These are phyloP conservation scores for Apoderus coryli DNA, from an alignment of 2,888 invertebrate species.

Conservation along the genomic window DNA sequence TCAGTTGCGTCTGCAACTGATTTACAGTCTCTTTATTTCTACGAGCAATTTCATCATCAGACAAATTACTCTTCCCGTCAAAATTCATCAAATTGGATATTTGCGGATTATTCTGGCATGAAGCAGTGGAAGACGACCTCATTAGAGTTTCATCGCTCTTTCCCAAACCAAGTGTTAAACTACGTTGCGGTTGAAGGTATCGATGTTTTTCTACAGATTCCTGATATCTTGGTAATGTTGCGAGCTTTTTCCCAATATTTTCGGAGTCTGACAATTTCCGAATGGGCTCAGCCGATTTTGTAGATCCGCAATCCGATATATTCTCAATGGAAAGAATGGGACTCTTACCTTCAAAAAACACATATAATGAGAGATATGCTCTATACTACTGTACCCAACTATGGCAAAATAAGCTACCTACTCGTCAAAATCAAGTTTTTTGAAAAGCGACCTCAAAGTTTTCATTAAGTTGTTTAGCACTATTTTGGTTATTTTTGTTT, in stretches of 20 bases:
- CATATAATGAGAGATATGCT: too few species aligned
- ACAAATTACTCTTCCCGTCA: constrained; percentile 25
- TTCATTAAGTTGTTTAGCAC: too few species aligned
- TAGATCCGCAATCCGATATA: constrained; percentile 29
- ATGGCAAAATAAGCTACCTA: too few species aligned
- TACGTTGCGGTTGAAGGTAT: constrained; percentile 29
- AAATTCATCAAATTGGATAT: too few species aligned
- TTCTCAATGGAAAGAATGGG: constrained; percentile 34
- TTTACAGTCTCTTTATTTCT: constrained; percentile 30
- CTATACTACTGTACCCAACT: too few species aligned
- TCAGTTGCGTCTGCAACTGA: constrained; percentile 28
- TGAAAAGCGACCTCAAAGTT: too few species aligned
- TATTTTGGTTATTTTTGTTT: too few species aligned
- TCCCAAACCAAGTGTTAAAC: constrained; percentile 27
- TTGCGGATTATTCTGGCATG: too few species aligned
- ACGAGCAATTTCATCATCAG: constrained; percentile 31
- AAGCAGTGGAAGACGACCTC: too few species aligned
- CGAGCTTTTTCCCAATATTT: constrained; percentile 33
- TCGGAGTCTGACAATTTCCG: constrained; percentile 33
- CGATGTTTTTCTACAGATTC: constrained; percentile 25
- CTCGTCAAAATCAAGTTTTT: too few species aligned
- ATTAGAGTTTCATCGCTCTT: constrained; percentile 31
- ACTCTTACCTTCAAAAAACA: constrained; percentile 29
- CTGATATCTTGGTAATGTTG: constrained; percentile 33
- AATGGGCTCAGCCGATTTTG: constrained; percentile 24